Evolutionary conservation across 2,113 vertebrate genomes (phyloP), one percentile per base, ranked within the genome.

Genomic region (Hippocampus guttulatus): DNA sequence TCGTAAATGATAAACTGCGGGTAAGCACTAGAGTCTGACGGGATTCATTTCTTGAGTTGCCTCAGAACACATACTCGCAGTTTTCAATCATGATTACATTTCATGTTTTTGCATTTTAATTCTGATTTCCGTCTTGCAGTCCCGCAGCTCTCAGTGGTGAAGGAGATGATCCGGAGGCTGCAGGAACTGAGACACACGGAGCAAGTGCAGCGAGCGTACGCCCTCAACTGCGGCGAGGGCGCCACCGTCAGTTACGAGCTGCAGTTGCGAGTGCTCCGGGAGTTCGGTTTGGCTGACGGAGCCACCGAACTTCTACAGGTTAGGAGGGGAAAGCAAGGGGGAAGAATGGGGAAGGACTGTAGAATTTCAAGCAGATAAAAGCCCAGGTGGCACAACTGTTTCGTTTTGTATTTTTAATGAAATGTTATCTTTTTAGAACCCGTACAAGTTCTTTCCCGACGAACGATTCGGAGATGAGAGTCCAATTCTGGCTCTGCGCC

Each of bases 361-460:
- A 11, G 3, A 64, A 65, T 20, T 64, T 64, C 3, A 58, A 62
- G 23, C 27, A 69, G 25, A 75, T 30, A 47, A 51, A 69, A 67
- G 25, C 57, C n/a, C 61, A n/a, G 47, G 12, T 49, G 49, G 12
- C 18, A 47, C 27, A 67, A 11, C 2, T 3, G 3, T 64, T 64
- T 64, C 15, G 43, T 9, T 15, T n/a, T 15, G 33, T 38, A 38
- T 1, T 15, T 18, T 23, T 30, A 14, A 54, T 54, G n/a, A 67
- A 38, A 27, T 76, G 54, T 55, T 8, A 1, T 30, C 23, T 67
- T 73, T 76, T 68, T 69, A 99, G 96, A 99, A 98, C 89, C 97
- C 97, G 38, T 96, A 96, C 90, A 99, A 99, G 84, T 99, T 99
- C 90, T 99, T 99, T 81, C 97, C 97, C 0, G 96, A 98, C 60